phyloP scores from a whole-genome alignment of 2,113 vertebrate species.

The Nannospalax galili region DNA sequence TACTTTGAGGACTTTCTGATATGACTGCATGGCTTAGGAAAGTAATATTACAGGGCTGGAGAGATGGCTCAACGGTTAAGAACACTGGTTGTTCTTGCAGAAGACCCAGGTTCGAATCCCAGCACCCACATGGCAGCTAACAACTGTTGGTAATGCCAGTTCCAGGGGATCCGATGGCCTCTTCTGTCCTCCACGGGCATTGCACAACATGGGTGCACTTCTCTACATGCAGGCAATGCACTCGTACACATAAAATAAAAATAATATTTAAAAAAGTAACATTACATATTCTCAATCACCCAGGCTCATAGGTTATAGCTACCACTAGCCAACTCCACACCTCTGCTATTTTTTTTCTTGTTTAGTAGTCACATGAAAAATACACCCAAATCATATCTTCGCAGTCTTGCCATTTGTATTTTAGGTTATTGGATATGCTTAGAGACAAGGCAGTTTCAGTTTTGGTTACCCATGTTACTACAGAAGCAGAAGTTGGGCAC shows the following conservation, averaged over 20 bases:
- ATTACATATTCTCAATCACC: background rate
- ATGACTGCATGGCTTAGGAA: too few species aligned
- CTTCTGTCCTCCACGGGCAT: too few species aligned
- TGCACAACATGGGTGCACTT: too few species aligned
- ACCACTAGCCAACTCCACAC: background rate
- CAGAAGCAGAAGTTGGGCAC: background rate
- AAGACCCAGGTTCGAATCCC: too few species aligned
- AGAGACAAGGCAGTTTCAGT: conserved; percentile 36
- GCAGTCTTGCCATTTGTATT: background rate
- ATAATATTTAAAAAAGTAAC: conserved; percentile 6
- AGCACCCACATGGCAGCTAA: too few species aligned
- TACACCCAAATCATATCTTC: background rate
- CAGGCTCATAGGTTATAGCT: background rate
- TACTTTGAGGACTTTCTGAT: conserved; percentile 57
- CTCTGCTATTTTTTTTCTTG: background rate
- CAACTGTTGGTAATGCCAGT: too few species aligned
- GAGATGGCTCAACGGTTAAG: too few species aligned
- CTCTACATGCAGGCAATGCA: too few species aligned
- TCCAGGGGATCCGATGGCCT: too few species aligned
- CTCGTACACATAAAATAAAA: too few species aligned
- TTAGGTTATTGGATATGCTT: background rate
- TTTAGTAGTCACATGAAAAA: background rate
- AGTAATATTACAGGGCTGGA: too few species aligned
- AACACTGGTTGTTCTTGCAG: too few species aligned
- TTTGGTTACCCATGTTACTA: background rate